Conservation (phyloP, 2,797 vertebrate genomes). For the Notolabrus celidotus region DNA sequence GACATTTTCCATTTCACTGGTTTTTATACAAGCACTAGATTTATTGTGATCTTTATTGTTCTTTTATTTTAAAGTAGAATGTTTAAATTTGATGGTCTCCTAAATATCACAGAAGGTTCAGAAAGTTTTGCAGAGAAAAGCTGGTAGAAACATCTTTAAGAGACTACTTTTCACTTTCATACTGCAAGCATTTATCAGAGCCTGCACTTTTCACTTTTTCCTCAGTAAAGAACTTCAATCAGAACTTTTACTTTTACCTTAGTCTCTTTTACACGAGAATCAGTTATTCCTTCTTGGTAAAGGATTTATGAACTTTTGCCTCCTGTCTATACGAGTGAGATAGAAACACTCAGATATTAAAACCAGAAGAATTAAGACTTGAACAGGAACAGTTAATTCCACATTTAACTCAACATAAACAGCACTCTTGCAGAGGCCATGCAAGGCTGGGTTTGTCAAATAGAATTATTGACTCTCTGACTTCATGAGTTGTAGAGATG, state of each 20-base stretch:
- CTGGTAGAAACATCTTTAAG: no score
- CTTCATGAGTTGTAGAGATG: conserved; percentile 52
- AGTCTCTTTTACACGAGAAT: not conserved
- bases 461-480: conserved; percentile 50
- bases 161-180: no score
- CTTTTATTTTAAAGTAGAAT: no score
- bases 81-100: no score
- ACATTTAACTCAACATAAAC: conserved; percentile 1
- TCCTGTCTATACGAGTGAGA: not conserved
- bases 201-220: no score
- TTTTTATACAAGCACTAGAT: no score
- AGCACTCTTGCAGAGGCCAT: conserved; percentile 2
- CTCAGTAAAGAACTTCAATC: not conserved
- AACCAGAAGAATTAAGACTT: not conserved
- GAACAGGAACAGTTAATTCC: not conserved
- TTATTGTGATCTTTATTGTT: no score
- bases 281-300: not conserved
- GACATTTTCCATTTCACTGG: no score
- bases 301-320: not conserved
- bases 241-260: not conserved
- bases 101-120: no score
- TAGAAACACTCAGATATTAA: not conserved
- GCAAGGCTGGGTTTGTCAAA: conserved; percentile 40
- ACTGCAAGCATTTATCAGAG: no score
- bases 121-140: no score